phyloP scores from a whole-genome alignment of 2,888 invertebrate species.

The Aquatica leii region DNA sequence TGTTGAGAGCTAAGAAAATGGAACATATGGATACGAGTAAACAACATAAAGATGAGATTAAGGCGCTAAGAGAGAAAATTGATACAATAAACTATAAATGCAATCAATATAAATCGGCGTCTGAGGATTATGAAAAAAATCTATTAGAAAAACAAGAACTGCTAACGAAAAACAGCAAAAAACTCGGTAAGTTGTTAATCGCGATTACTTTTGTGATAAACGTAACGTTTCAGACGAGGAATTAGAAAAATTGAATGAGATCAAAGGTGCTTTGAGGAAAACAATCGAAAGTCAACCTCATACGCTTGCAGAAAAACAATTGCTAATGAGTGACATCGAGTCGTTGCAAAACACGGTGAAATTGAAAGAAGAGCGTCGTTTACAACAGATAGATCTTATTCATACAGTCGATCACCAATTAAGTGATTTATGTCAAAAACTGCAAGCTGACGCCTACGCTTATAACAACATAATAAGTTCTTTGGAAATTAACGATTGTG shows the following conservation, averaged over 20 bases:
- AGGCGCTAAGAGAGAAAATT: neutral
- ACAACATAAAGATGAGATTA: too few species aligned
- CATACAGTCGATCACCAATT: conserved; percentile 12
- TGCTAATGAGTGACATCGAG: conserved; percentile 17
- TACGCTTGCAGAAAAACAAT: neutral
- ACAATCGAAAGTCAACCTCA: conserved; percentile 13
- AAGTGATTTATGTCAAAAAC: conserved; percentile 14
- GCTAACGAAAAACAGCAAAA: neutral
- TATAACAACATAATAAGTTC: conserved; percentile 16
- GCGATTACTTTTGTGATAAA: neutral
- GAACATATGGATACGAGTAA: too few species aligned
- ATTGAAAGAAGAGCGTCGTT: conserved; percentile 19
- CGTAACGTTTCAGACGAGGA: conserved; percentile 20
- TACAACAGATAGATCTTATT: conserved; percentile 9
- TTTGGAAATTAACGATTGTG: conserved; percentile 6
- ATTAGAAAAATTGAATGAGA: neutral
- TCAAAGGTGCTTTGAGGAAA: conserved; percentile 10
- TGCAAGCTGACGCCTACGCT: conserved; percentile 5
- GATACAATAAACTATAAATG: neutral
- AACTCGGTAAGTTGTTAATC: neutral
- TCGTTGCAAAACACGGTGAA: conserved; percentile 14
- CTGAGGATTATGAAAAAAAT: neutral
- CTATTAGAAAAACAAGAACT: neutral
- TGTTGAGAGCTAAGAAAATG: too few species aligned
- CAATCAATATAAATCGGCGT: neutral